Evolutionary conservation across 2,797 vertebrate genomes (phyloP), one percentile per base, ranked within the genome.

Genomic region (Siniperca obscura): DNA sequence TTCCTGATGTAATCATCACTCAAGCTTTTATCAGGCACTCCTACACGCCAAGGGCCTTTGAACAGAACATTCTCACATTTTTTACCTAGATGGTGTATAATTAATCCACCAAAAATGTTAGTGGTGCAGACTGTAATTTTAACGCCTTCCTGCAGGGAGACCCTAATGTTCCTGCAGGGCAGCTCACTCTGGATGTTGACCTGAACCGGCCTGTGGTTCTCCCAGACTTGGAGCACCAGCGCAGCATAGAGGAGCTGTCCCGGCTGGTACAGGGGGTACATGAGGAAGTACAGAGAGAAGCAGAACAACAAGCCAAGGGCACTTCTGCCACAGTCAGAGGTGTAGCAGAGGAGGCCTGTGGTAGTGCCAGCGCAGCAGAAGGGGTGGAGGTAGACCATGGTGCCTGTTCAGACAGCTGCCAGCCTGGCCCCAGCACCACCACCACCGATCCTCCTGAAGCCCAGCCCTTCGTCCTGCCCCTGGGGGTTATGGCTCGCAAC

Each of bases 91-190:
- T 50, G 36, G 74, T 56, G 21, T 56, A 40, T 42, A 6, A 52
- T 27, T 11, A 66, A 76, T 17, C 34, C 7, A 25, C 11, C 30
- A 68, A 13, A 56, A 30, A 52, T 50, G 16, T 3, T 36, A 42
- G 21, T 76, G 8, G 6, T 62, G 38, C 34, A 72, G 57, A n/a
- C 27, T 48, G 27, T 65, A 25, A 66, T 64, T 71, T 50, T 44
- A n/a, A 4, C 48, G 56, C 22, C 1, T 53, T 62, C 38, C 46
- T 83, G 13, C 65, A 99, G 98, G 98, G 98, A 40, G 98, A 99
- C 90, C 98, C 98, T 70, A 99, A 99, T 80, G 99, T 99, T 89
- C 98, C 98, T 11, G 98, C 98, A 0, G 98, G 98, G 13, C 98
- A 99, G 88, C 96, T 98, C 88, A 99, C 98, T 0, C 94, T 99